These are phyloP conservation scores for Oncorhynchus kisutch DNA, from an alignment of 2,113 vertebrate species.

Conservation along the genomic window DNA sequence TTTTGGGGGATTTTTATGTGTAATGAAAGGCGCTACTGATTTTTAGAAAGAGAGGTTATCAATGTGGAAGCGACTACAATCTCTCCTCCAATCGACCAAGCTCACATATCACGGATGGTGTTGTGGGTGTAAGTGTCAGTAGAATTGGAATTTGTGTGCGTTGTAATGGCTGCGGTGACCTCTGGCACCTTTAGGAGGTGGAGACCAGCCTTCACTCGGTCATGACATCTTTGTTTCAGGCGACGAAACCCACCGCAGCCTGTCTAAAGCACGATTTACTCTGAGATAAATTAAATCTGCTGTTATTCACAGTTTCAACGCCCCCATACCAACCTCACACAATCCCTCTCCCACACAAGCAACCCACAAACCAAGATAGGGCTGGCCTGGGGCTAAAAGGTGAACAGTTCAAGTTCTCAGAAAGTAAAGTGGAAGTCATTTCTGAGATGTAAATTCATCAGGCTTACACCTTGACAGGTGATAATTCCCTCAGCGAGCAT, in stretches of 20 bases:
- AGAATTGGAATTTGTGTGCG: slow-evolving; percentile 6
- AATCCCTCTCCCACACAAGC: not conserved
- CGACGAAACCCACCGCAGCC: not conserved
- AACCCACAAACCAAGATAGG: not conserved
- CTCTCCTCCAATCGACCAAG: not conserved
- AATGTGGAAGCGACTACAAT: slow-evolving; percentile 4
- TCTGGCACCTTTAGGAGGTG: not conserved
- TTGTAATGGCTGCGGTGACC: not conserved
- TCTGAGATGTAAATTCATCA: not conserved
- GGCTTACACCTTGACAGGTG: not conserved
- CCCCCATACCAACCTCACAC: not conserved
- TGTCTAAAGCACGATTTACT: not conserved
- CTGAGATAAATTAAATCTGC: not conserved
- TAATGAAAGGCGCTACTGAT: not conserved
- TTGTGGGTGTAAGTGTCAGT: not conserved
- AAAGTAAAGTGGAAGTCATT: not conserved
- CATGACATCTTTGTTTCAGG: not conserved
- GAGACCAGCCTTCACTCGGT: not conserved
- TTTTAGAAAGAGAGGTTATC: not conserved
- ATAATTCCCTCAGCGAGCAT: not conserved
- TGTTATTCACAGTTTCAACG: not conserved
- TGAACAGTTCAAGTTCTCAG: not conserved
- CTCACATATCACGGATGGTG: not conserved
- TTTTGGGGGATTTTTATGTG: not conserved
- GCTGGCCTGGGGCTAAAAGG: not conserved